Base-by-base conservation (phyloP, 1,140 invertebrate genomes). In the Bombus cullumanus region DNA sequence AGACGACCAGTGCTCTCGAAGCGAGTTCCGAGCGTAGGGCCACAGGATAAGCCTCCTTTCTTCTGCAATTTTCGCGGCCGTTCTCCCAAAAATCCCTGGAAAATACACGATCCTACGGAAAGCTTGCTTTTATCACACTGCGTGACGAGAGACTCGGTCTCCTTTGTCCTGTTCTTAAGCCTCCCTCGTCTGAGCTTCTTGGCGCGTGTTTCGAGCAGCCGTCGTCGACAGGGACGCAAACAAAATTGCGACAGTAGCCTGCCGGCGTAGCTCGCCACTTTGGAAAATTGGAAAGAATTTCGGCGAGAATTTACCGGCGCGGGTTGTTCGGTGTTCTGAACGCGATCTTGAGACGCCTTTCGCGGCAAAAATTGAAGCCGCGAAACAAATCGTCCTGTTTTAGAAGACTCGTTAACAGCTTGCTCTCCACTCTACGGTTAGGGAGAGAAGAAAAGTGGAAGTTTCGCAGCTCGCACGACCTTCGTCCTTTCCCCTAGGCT, bases 151-250 rank as follows among this genome's bases (percentile, higher is more conserved):
- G 66, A 62, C 28, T 5, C 6, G 22, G 47, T 4, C 39, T 85
- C 87, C 64, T 87, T 79, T 76, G 80, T 71, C 85, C 81, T 8
- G n/a, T 18, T 53, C 74, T 28, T 85, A 85, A 85, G 83, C 83
- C 83, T 78, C 47, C 0, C 10, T 2, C 25, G 57, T 83, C 31
- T 12, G 69, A 47, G 57, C n/a, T 47, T 15, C 57, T 31, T 37
- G 47, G 37, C 43, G 28, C 25, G 59, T 25, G 25, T 76, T 57
- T 59, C 71, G 22, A 9, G 78, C 31, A 31, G 22, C 3, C 37
- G 37, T 13, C 12, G 5, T 15, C 8, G 8, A 69, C 68, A 0
- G 1, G 69, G 12, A 72, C 69, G 25, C 28, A 22, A 80, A 81
- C 41, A 53, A 81, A 73, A 85, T 81, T 85, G 83, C 69, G 41